Base-by-base conservation (phyloP, 2,888 invertebrate genomes). In the Sinelater perroti region DNA sequence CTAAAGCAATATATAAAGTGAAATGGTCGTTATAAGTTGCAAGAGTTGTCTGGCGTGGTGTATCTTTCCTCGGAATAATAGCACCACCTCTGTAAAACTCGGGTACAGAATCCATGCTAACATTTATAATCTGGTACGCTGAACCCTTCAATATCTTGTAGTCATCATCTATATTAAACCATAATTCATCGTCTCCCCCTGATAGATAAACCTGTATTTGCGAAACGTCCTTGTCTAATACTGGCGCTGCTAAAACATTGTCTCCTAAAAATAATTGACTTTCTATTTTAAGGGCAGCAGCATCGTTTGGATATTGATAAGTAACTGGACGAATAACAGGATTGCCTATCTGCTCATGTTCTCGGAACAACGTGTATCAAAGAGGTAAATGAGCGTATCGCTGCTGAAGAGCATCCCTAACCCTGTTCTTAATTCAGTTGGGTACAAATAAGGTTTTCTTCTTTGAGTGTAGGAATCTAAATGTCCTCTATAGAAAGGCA, bases 401-500 rank as follows among this genome's bases (percentile, higher is more conserved):
- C 28, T 86, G 81, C 5, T 91, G 78, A 28, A 89, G 76, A 0
- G 90, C 87, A 50, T 87, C 86, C 0, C 91, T 79, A 14, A 94
- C 84, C 0, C 88, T 1, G 81, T 78, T 1, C 84, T 83, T 0
- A 88, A 88, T 60, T 85, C 78, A 1, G 90, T 84, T 30, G 88
- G 87, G 75, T 87, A 94, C 1, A 95, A 82, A 93, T 95, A 97
- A 0, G 97, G 97, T 79, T 99, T 98, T 24, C 98, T 86, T 0
- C 97, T 87, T 71, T 90, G 90, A 0, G 95, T 93, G 74, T 96
- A 96, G 61, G 95, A 87, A 78, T 96, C 96, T 0, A 98, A 91
- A 79, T 99, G 98, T 0, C 91, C 91, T 64, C 98, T 86, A 85
- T 92, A 93, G 82, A 98, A 98, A 14, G 97, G 93, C 65, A 95